Evolutionary conservation across 2,113 vertebrate species (phyloP), one percentile per base, ranked within the genome.

Genomic region (Gorsachius goisagi): DNA sequence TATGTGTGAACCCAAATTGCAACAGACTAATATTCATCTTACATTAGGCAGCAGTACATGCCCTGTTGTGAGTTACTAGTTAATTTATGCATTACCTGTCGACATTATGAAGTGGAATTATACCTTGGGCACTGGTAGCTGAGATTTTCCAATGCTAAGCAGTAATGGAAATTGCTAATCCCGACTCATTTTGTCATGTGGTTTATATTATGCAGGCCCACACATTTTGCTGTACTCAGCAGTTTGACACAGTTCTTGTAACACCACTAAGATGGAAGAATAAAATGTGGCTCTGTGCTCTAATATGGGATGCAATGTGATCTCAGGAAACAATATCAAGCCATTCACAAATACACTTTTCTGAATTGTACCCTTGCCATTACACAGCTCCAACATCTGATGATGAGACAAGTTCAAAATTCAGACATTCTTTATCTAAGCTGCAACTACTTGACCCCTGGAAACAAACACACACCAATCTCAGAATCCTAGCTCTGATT

Each of bases 91-190:
- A 45, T 77, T 77, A 47, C 22, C 23, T 83, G 41, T 50, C 7
- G 3, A 87, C 37, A 60, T 85, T 74, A 76, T 69, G 72, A 85
- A 93, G 67, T 71, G 14, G 27, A 94, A 91, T 90, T 90, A 84
- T 76, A 93, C 32, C 28, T 88, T 90, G 50, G 47, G 16, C 68
- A 86, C 21, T 58, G 60, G 17, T 62, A 62, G 69, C 41, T 89
- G n/a, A 82, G 76, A 74, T 87, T 96, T 91, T 88, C 87, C 45
- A 47, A 30, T 35, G 35, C 66, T 95, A 93, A 94, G 75, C 55
- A 82, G 52, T 53, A 96, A 91, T 74, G 35, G 33, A 96, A 96
- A 55, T 82, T 56, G 20, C 16, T 39, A 92, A 95, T 85, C 55
- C 60, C 14, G 39, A 58, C 24, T 71, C 47, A 73, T 94, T 94